Evolutionary conservation across 2,797 vertebrate species (phyloP), one percentile per base, ranked within the genome.

Genomic region (Pelobates cultripes): DNA sequence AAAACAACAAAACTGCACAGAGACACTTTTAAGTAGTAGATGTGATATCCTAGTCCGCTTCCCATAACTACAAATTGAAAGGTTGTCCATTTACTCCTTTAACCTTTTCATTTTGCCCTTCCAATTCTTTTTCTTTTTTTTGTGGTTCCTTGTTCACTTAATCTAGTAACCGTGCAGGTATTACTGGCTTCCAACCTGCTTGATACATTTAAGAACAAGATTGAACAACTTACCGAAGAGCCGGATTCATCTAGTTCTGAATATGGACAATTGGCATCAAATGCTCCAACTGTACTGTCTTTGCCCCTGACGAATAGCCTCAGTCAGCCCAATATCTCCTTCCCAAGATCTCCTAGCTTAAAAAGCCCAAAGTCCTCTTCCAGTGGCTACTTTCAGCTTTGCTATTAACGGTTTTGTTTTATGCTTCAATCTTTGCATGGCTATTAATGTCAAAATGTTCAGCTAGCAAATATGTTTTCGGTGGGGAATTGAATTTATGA

Each of bases 321-420:
- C 85, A 93, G 92, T 88, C 92, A 91, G 87, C 90, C 87, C 12
- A 90, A 92, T 87, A 88, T 89, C 81, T 78, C 89, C 87, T 85
- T 92, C 84, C 88, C 94, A 78, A 91, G 94, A 85, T 93, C 93
- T 63, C 92, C 93, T 86, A 93, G 92, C 89, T 96, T 96, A 89
- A 90, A 92, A 89, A 94, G 93, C 89, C 93, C 95, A 93, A 79
- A 95, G 94, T 94, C 95, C 81, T 28, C 28, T 28, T 92, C 93
- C 86, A 95, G 94, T 91, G 93, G 96, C 88, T 94, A 94, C 85
- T 95, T 96, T 86, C 90, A 94, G 91, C 96, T 94, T 76, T 95
- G 82, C 77, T 84, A 84, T 76, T 84, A 67, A 84, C 13, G n/a
- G 43, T 4, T 57, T 7, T 40, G 61, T 64, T 64, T 64, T 1